Base-by-base conservation (phyloP, 2,888 invertebrate species). In the Dioctria linearis region DNA sequence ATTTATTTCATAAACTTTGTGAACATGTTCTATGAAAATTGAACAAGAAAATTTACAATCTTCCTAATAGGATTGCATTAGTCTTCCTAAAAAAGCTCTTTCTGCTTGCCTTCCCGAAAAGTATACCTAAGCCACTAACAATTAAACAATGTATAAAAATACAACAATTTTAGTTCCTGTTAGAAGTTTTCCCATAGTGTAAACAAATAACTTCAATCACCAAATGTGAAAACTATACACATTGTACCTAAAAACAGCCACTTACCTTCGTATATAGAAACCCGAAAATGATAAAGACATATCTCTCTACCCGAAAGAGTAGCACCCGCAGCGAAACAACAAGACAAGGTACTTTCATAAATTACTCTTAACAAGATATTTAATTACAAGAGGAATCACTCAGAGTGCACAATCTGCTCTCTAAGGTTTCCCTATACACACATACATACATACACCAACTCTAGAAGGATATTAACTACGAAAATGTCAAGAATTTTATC, bases 291-390 rank as follows among this genome's bases (percentile, higher is more conserved):
- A 25, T 25, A 25, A 25, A 25, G 25, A 25, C 25, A 25, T 25
- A 25, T 25, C 25, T 25, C 25, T 25, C 25, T 25, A 25, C 25
- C 25, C 25, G 25, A 25, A 25, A 25, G 25, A 25, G 25, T 25
- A 25, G 25, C 25, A 25, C 25, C 25, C 4, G 61, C 25, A 39
- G 39, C 61, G 6, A 25, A 13, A 25, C 37, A 61, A 25, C 61
- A 39, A 39, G 39, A 43, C 13, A 25, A 61, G n/a, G 25, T 66
- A 76, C 54, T 76, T 76, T 76, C 61, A 63, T 63, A 63, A 76
- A 63, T 76, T 76, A 49, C 76, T 76, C 76, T 76, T 76, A 76
- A 76, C 61, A 76, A 63, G 76, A 76, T 76, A 76, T 76, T 76
- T 76, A 76, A 76, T 76, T 76, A 76, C 76, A 76, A 46, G 63